Base-by-base conservation (phyloP, 2,113 vertebrate genomes). In the Hypanus sabinus region DNA sequence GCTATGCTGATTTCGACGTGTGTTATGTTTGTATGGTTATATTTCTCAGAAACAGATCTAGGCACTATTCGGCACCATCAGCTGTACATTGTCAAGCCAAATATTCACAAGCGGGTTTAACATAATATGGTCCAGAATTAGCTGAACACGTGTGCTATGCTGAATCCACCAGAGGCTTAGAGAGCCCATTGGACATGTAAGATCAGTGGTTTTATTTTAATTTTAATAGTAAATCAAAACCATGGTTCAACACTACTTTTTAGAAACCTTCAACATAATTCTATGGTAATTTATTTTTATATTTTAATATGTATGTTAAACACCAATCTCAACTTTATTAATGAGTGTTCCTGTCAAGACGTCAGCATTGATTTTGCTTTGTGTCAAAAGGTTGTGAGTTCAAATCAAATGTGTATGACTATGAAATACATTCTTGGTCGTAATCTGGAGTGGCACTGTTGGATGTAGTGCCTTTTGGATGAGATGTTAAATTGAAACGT, bases 1-100 rank as follows among this genome's bases (percentile, higher is more conserved):
- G 88, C 62, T 91, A 22, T 91, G 91, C 91, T 93, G 68, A 93
- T 93, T 71, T 73, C 24, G 70, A 12, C 91, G 11, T 92, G 88
- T 93, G 68, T 75, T 93, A 30, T 55, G 68, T 68, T 38, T 24
- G 27, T 46, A 6, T 38, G 46, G 68, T 73, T 75, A 75, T 75
- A 38, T 93, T 75, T 73, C 91, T 93, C 70, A 73, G 70, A 73
- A 75, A 73, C 68, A 46, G 24, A 55, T 93, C 91, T 75, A 55
- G 38, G 36, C n/a, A 93, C 90, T 20, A 12, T 92, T 68, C 68
- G 73, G 20, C 68, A 75, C 68, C 24, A 75, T 73, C 6, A 27
- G 33, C 12, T 22, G 30, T 93, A 93, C 16, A 16, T 93, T 71
- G 71, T 75, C 70, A 90, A 90, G 62, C 85, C 85, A 93, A 20